Percentiles rank a stretch among this genome's conserved stretches.
Evolutionary conservation across 2,797 vertebrate species (phyloP).

Genomic region (Macroramphosus scolopax): DNA sequence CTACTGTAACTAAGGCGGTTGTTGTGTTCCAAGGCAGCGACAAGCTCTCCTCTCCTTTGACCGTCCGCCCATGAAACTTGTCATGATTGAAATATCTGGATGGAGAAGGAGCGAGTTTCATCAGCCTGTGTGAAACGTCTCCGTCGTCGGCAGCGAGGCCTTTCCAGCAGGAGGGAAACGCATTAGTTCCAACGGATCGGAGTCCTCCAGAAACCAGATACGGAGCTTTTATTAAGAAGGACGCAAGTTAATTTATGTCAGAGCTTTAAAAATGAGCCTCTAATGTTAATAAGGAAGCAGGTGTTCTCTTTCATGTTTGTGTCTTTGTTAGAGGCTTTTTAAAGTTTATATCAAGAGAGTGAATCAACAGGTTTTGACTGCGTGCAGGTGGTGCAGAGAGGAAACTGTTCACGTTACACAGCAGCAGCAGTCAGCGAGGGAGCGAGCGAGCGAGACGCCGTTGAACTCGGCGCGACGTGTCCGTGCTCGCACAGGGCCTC

Average conservation of each 20-base stretch:
- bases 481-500: constrained; percentile 53
- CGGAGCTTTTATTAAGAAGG: constrained; percentile 70
- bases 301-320: constrained; percentile 48
- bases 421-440: constrained; percentile 35
- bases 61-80: constrained; percentile 78
- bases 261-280: constrained; percentile 67
- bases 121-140: constrained; percentile 58
- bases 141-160: constrained; percentile 41
- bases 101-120: constrained; percentile 67
- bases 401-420: neutral
- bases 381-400: no score
- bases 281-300: constrained; percentile 67
- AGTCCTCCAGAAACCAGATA: constrained; percentile 75
- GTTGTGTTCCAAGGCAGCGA: constrained; percentile 67
- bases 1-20: constrained; percentile 72
- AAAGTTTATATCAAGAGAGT: no score
- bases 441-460: constrained; percentile 49
- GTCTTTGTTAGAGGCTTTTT: no score
- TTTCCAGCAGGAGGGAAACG: constrained; percentile 77
- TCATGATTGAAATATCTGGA: constrained; percentile 78
- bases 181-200: constrained; percentile 69
- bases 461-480: constrained; percentile 61
- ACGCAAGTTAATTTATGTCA: constrained; percentile 77
- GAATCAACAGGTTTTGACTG: no score
- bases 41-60: constrained; percentile 63